Evolutionary conservation across 2,797 vertebrate species (phyloP), one percentile per base, ranked within the genome.

Genomic region (Jordanella pulchra): DNA sequence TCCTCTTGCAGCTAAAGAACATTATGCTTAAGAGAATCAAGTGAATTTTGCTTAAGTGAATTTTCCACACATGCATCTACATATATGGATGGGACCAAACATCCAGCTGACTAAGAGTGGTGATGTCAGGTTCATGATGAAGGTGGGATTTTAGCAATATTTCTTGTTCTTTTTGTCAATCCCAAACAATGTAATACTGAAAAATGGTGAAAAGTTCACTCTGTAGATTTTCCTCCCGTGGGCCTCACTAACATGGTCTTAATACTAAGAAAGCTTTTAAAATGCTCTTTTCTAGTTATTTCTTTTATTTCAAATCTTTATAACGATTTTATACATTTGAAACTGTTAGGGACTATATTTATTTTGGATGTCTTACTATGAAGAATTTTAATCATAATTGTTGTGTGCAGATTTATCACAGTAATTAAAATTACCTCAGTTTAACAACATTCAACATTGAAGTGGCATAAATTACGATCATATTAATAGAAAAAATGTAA

Each of bases 21-120:
- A 78, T 75, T 15, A 72, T 60, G 23, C 65, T 58, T 58, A 28
- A 71, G 10, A 56, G 71, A 69, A n/a, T n/a, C n/a, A n/a, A n/a
- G n/a, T n/a, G n/a, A n/a, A n/a, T n/a, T n/a, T n/a, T n/a, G n/a
- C n/a, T n/a, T n/a, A n/a, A n/a, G n/a, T n/a, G 28, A 25, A 68
- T 21, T 54, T 71, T 63, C 2, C 55, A 21, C 28, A 18, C 28
- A 32, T 32, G 28, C 28, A 23, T 23, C 30, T 21, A 23, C 35
- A 39, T 39, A 60, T 21, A 23, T 18, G 56, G 28, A 60, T 58
- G 28, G 32, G 32, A 11, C 9, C 9, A 21, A 11, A 4, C 17
- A 35, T 5, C 17, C 30, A 60, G 28, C 30, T 60, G 3, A 23
- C 30, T 35, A 2, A 17, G 4, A 12, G 56, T 32, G 56, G 32